These are phyloP conservation scores for Orgyia antiqua DNA, from an alignment of 2,888 invertebrate species.

Conservation along the genomic window DNA sequence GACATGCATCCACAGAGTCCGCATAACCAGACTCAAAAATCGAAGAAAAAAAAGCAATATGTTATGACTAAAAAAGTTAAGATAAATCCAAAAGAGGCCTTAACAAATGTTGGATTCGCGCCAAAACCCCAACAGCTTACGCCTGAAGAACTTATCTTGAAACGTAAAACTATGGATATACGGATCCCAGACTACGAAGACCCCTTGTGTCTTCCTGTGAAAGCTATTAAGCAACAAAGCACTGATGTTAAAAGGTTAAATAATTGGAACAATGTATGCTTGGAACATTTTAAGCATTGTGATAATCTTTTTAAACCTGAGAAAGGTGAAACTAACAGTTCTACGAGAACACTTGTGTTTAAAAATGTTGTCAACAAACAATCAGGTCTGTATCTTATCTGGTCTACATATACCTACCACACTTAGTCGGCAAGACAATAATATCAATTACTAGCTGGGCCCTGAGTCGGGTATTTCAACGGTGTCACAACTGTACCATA, in stretches of 20 bases:
- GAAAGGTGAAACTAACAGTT: constrained; percentile 36
- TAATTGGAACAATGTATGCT: constrained; percentile 60
- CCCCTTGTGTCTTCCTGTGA: constrained; percentile 60
- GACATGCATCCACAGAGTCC: constrained; percentile 30
- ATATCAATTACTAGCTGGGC: no score
- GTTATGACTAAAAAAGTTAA: constrained; percentile 16
- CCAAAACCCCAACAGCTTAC: constrained; percentile 7
- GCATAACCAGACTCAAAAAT: constrained; percentile 23
- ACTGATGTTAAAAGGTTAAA: constrained; percentile 40
- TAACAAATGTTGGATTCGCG: background rate
- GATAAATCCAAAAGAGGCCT: constrained; percentile 16
- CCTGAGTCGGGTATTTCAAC: no score
- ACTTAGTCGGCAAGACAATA: background rate
- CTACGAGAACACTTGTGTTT: constrained; percentile 49
- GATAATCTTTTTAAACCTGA: constrained; percentile 43
- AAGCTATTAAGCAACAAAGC: constrained; percentile 36
- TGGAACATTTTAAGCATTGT: constrained; percentile 50
- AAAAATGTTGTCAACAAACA: constrained; percentile 46
- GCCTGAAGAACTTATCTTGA: constrained; percentile 16
- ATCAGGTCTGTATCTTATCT: constrained; percentile 33
- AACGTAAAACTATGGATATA: constrained; percentile 39
- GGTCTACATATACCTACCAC: background rate
- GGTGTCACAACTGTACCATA: no score
- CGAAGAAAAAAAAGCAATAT: constrained; percentile 18
- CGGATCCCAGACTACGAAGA: constrained; percentile 63